These are phyloP conservation scores for Mallotus villosus DNA, from an alignment of 2,797 vertebrate species.

Conservation along the genomic window DNA sequence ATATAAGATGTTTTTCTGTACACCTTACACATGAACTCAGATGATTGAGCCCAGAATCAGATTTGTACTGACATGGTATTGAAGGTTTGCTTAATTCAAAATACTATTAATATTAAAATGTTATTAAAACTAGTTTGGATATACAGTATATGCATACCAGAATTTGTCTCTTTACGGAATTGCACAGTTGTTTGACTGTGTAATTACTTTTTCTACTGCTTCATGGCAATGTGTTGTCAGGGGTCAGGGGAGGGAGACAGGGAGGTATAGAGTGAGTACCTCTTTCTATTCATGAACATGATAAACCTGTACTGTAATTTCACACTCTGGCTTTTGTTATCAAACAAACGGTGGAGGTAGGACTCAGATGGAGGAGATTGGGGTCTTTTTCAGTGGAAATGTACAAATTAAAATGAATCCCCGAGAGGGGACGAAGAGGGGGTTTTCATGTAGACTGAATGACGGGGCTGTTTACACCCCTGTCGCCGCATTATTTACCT, in stretches of 20 bases:
- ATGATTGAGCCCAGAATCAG: not conserved
- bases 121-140: not conserved
- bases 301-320: not conserved
- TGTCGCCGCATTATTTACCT: slow-evolving; percentile 36
- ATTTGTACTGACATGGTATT: not conserved
- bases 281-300: not conserved
- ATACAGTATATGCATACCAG: not conserved
- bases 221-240: not conserved
- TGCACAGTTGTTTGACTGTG: too few relatives aligned
- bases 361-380: not conserved
- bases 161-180: not conserved
- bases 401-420: slow-evolving; percentile 13
- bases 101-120: not conserved
- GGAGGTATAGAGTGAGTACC: not conserved
- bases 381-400: not conserved
- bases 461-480: slow-evolving; percentile 13
- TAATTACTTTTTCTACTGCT: not conserved
- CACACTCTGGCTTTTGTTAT: slow-evolving; percentile 3
- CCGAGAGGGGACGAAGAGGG: slow-evolving; percentile 1
- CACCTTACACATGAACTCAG: not conserved
- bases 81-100: not conserved
- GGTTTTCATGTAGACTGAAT: slow-evolving; percentile 18
- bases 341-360: not conserved
- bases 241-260: not conserved
- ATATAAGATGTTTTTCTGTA: too few relatives aligned